A percentile compares a stretch with the other conserved stretches of the same genome.
phyloP scores from a whole-genome alignment of 2,888 invertebrate species.

The Lamellibrachia satsuma region DNA sequence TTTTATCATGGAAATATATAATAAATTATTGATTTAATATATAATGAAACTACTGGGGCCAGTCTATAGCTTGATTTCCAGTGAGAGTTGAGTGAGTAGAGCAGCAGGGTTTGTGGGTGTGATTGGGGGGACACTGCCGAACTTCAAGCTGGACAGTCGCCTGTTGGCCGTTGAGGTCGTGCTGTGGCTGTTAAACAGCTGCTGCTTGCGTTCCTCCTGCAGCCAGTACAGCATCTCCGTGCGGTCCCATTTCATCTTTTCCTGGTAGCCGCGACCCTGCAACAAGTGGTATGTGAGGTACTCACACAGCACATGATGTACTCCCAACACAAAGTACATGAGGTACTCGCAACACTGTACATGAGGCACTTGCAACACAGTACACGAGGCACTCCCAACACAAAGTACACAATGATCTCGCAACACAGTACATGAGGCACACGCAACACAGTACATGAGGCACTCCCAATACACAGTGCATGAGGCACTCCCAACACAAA shows the following conservation, averaged over 20 bases:
- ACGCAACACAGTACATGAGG: too few relatives aligned
- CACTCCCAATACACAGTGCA: too few relatives aligned
- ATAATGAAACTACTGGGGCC: not conserved
- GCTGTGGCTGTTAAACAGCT: slow-evolving; percentile 20
- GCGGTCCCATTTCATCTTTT: slow-evolving; percentile 66
- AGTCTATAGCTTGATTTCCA: not conserved
- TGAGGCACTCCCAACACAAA: not conserved
- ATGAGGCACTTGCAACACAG: not conserved
- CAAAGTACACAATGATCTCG: too few relatives aligned
- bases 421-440: too few relatives aligned
- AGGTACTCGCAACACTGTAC: not conserved
- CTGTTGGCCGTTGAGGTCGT: not conserved
- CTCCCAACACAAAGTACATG: not conserved
- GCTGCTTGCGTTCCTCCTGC: slow-evolving; percentile 62
- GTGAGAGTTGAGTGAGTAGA: not conserved
- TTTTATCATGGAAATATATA: too few relatives aligned
- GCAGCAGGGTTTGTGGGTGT: not conserved
- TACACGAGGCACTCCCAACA: not conserved
- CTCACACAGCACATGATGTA: not conserved
- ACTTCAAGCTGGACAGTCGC: not conserved
- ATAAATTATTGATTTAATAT: not conserved
- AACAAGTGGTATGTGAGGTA: slow-evolving; percentile 22
- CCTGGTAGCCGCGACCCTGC: slow-evolving; percentile 63
- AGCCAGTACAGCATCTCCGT: slow-evolving; percentile 66
- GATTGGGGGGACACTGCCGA: not conserved